These are phyloP conservation scores for Rotaria sp. DNA, from an alignment of 2,888 invertebrate genomes.

Conservation along the genomic window DNA sequence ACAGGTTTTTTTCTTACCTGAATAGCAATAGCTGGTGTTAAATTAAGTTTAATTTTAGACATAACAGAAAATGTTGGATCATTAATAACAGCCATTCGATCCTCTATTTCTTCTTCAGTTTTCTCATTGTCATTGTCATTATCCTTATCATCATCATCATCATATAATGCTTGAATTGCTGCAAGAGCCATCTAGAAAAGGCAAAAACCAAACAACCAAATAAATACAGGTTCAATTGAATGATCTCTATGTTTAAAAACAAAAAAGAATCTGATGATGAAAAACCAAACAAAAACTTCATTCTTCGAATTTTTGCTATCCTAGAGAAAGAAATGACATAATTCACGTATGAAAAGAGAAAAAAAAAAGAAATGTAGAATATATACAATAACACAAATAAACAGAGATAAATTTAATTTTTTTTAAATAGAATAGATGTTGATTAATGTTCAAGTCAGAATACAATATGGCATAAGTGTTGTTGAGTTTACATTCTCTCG, in stretches of 20 bases:
- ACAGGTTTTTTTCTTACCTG: background rate
- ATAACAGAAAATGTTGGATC: conserved; percentile 25
- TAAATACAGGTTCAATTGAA: background rate
- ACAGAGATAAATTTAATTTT: background rate
- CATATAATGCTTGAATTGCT: background rate
- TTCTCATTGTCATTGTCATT: background rate
- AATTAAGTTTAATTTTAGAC: conserved; percentile 14
- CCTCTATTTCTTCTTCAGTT: background rate
- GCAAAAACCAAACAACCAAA: background rate
- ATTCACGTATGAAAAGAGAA: background rate
- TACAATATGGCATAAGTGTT: conserved; percentile 12
- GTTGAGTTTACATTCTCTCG: background rate
- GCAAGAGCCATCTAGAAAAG: background rate
- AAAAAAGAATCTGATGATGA: background rate
- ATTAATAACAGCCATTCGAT: background rate
- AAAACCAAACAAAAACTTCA: background rate
- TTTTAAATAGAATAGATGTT: background rate
- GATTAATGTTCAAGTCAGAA: background rate
- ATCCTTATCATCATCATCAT: background rate
- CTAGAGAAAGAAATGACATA: background rate
- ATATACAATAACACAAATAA: background rate
- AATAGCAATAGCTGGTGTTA: background rate
- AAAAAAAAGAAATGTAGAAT: background rate
- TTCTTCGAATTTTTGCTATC: background rate
- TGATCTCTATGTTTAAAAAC: background rate